Evolutionary conservation across 2,797 vertebrate species (phyloP).

Genomic region (Taeniopygia guttata): DNA sequence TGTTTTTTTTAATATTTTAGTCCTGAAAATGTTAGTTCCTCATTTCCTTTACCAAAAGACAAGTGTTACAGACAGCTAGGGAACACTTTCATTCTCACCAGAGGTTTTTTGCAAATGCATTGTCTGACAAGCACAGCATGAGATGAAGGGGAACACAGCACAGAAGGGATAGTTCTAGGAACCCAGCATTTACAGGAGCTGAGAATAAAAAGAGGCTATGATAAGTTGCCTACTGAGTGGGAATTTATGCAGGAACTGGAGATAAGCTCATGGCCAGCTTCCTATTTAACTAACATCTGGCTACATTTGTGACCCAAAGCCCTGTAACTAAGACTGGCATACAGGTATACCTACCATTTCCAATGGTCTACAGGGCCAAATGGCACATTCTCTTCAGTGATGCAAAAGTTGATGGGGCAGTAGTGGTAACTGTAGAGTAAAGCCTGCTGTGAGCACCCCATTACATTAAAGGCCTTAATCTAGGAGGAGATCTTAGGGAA

Average conservation of each 20-base stretch:
- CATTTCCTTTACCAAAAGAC: not conserved
- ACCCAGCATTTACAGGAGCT: not conserved
- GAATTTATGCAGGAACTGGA: not conserved
- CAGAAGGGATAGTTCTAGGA: not conserved
- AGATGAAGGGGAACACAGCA: not conserved
- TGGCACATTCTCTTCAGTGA: fast-evolving
- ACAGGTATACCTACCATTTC: fast-evolving
- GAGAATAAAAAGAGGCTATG: not conserved
- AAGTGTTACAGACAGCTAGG: not conserved
- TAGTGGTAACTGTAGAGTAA: not conserved
- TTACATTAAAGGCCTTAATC: not conserved
- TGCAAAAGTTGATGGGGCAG: not conserved
- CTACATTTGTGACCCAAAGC: not conserved
- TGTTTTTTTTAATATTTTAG: not conserved
- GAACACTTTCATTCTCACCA: not conserved
- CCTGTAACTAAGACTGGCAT: not conserved
- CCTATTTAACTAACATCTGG: not conserved
- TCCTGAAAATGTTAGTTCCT: not conserved
- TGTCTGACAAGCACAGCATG: not conserved
- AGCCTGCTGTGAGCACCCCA: not conserved
- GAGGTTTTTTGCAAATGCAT: not conserved
- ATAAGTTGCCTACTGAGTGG: not conserved
- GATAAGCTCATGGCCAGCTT: not conserved
- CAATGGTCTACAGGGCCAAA: fast-evolving
- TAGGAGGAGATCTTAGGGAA: not conserved